phyloP scores from a whole-genome alignment of 2,113 vertebrate species.

The Shinisaurus crocodilurus region DNA sequence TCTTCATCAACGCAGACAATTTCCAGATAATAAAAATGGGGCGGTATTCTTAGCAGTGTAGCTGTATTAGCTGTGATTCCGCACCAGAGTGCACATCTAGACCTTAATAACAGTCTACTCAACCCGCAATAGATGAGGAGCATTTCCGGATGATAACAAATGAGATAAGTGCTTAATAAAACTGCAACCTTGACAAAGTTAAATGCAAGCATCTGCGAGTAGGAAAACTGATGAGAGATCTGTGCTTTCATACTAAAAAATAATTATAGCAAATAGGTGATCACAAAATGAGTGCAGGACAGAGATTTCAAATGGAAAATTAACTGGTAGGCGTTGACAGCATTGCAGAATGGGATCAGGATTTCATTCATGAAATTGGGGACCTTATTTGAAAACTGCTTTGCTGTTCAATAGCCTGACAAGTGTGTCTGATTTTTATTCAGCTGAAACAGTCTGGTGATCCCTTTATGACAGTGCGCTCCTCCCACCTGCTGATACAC shows the following conservation, averaged over 20 bases:
- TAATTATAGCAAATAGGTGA: background rate
- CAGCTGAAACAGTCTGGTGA: constrained; percentile 48
- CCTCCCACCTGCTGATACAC: constrained; percentile 45
- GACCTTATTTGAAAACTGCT: constrained; percentile 28
- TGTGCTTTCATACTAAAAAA: background rate
- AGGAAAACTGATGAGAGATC: background rate
- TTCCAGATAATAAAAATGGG: background rate
- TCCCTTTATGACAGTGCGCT: constrained; percentile 44
- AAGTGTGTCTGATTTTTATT: constrained; percentile 55
- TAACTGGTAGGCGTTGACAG: constrained; percentile 8
- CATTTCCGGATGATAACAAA: background rate
- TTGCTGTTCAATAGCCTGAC: constrained; percentile 34
- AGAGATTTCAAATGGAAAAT: background rate
- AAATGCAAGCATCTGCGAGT: background rate
- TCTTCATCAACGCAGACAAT: background rate
- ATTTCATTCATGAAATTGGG: constrained; percentile 32
- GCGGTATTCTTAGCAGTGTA: background rate
- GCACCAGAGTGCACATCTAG: background rate
- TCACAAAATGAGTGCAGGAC: background rate
- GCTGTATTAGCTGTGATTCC: background rate
- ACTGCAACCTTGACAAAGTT: background rate
- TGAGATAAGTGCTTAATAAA: background rate
- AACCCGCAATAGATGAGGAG: background rate
- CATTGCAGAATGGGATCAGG: constrained; percentile 1
- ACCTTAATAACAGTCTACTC: background rate